phyloP scores from a whole-genome alignment of 2,113 vertebrate species.

The Chrysochloris asiatica region DNA sequence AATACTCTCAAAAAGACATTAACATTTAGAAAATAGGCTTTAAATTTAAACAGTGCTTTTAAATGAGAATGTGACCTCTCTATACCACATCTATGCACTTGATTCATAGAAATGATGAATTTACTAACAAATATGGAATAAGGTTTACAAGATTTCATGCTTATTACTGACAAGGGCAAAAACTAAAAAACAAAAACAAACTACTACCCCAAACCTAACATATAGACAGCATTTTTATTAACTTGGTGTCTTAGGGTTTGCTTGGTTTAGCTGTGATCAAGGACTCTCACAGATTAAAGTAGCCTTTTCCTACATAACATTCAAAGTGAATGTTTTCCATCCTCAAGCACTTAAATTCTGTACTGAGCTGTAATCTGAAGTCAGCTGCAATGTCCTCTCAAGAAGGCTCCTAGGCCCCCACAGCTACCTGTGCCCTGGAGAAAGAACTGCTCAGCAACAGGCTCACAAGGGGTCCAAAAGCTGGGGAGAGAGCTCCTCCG shows the following conservation, averaged over 20 bases:
- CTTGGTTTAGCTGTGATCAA: too few relatives aligned
- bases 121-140: slow-evolving; percentile 9
- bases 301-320: neutral
- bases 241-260: slow-evolving; percentile 39
- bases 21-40: slow-evolving; percentile 35
- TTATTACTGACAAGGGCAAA: neutral
- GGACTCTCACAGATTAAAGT: slow-evolving; percentile 29
- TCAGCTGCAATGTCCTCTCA: neutral
- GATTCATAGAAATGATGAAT: neutral
- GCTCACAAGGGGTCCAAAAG: neutral
- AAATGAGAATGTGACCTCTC: slow-evolving; percentile 35
- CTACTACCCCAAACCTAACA: neutral
- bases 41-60: neutral
- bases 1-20: slow-evolving; percentile 26
- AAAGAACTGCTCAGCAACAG: neutral
- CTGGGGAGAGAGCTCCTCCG: neutral
- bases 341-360: slow-evolving; percentile 17
- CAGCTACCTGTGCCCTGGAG: neutral
- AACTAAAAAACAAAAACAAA: neutral
- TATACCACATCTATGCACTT: neutral
- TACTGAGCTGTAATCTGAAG: slow-evolving; percentile 12
- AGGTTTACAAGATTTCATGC: slow-evolving; percentile 30
- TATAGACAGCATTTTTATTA: neutral
- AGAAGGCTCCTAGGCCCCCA: neutral
- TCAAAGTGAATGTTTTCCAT: neutral